Percentiles rank a stretch among this genome's conserved stretches.
phyloP scores from a whole-genome alignment of 2,888 invertebrate species.

The Chalcosyrphus nemorum region DNA sequence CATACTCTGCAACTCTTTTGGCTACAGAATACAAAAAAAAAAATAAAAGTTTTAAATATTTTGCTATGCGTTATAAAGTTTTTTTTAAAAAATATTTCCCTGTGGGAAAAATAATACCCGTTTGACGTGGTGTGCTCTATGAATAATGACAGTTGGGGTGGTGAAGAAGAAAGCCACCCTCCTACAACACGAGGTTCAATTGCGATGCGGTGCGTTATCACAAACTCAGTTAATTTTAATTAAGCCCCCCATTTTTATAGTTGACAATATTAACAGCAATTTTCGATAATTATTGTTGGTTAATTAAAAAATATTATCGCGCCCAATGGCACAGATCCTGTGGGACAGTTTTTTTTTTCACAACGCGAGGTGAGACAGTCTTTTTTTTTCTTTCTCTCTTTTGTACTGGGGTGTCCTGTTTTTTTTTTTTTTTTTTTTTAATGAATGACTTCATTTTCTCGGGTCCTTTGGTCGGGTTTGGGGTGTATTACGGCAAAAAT shows the following conservation, averaged over 20 bases:
- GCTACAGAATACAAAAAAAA: neutral
- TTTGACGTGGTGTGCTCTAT: constrained; percentile 25
- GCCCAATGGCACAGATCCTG: constrained; percentile 22
- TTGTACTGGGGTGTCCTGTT: constrained; percentile 4
- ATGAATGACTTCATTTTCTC: constrained; percentile 55
- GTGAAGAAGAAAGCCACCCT: neutral
- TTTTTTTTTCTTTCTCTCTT: constrained; percentile 23
- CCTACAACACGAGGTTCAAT: neutral
- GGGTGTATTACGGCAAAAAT: constrained; percentile 42
- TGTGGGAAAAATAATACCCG: constrained; percentile 21
- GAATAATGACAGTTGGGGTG: constrained; percentile 46
- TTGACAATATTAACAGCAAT: constrained; percentile 71
- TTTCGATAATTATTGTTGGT: constrained; percentile 71
- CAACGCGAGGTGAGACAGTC: constrained; percentile 28
- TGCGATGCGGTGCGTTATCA: constrained; percentile 42
- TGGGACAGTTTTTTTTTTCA: constrained; percentile 4
- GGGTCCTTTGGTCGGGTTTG: constrained; percentile 37
- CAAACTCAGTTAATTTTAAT: constrained; percentile 70
- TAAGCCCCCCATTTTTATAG: constrained; percentile 67
- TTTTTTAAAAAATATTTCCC: constrained; percentile 29
- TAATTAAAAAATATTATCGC: constrained; percentile 71
- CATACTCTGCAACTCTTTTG: constrained; percentile 23
- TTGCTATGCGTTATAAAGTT: neutral
- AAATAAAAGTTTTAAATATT: neutral
- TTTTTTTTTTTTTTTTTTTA: constrained; percentile 34